phyloP scores from a whole-genome alignment of 2,113 vertebrate genomes.

The Lagopus muta region DNA sequence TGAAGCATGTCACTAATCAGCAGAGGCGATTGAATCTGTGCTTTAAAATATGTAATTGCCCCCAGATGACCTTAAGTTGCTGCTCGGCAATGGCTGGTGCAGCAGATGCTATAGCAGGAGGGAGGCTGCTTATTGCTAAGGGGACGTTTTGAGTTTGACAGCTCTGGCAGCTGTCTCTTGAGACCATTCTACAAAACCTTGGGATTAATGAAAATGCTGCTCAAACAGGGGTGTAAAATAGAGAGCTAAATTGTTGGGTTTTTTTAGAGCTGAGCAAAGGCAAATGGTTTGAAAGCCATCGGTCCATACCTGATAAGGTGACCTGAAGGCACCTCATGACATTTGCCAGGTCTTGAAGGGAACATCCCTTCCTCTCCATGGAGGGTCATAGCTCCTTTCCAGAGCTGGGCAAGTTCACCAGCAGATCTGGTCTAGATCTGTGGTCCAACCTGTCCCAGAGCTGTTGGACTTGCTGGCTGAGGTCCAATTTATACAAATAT shows the following conservation, averaged over 20 bases:
- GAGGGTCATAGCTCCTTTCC: neutral
- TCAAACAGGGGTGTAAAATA: neutral
- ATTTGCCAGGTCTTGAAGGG: neutral
- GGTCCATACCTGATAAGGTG: fast-evolving
- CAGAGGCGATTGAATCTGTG: neutral
- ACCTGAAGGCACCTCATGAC: fast-evolving
- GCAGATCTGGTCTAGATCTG: fast-evolving
- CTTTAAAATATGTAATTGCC: neutral
- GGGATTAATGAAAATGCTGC: neutral
- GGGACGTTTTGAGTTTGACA: neutral
- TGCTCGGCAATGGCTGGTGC: neutral
- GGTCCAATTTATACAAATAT: neutral
- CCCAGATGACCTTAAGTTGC: neutral
- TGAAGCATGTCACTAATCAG: neutral
- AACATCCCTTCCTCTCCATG: neutral
- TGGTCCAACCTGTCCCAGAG: neutral
- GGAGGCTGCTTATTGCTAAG: neutral
- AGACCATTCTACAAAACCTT: fast-evolving
- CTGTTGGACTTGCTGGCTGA: neutral
- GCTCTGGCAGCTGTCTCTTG: neutral
- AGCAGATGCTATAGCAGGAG: neutral
- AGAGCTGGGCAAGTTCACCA: neutral
- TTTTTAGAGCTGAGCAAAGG: neutral
- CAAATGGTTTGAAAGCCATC: neutral
- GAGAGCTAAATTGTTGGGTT: neutral